phyloP scores from a whole-genome alignment of 1,140 invertebrate species.

The Helicoverpa zea region DNA sequence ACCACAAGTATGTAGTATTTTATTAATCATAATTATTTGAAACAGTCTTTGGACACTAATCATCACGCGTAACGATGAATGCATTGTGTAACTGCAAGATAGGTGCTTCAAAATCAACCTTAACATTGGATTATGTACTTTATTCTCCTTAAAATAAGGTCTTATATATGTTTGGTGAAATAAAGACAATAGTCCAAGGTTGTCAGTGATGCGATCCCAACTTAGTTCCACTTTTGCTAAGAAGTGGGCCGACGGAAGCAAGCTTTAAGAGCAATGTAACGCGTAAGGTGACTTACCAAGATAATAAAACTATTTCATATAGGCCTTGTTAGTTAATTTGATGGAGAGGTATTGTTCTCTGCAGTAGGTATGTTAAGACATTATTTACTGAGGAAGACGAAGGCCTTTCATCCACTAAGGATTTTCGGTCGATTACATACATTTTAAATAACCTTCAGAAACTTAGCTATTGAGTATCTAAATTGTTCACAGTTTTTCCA shows the following conservation, averaged over 20 bases:
- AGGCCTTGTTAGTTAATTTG: conserved; percentile 14
- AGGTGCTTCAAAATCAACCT: neutral
- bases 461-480: no score
- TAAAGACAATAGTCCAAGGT: conserved; percentile 54
- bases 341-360: conserved; percentile 36
- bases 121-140: conserved; percentile 9
- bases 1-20: neutral
- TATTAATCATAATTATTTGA: conserved; percentile 42
- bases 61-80: conserved; percentile 52
- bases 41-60: conserved; percentile 32
- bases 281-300: conserved; percentile 43
- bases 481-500: no score
- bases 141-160: neutral
- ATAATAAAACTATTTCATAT: conserved; percentile 39
- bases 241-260: conserved; percentile 61
- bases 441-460: no score
- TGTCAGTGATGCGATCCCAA: conserved; percentile 59
- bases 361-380: neutral
- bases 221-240: conserved; percentile 67
- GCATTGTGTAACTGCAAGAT: conserved; percentile 41
- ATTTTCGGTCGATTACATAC: no score
- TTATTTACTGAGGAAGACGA: no score
- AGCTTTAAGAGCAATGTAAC: conserved; percentile 45
- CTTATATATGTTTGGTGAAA: neutral
- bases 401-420: no score